Evolutionary conservation across 2,797 vertebrate genomes (phyloP), one percentile per base, ranked within the genome.

Genomic region (Manis javanica): DNA sequence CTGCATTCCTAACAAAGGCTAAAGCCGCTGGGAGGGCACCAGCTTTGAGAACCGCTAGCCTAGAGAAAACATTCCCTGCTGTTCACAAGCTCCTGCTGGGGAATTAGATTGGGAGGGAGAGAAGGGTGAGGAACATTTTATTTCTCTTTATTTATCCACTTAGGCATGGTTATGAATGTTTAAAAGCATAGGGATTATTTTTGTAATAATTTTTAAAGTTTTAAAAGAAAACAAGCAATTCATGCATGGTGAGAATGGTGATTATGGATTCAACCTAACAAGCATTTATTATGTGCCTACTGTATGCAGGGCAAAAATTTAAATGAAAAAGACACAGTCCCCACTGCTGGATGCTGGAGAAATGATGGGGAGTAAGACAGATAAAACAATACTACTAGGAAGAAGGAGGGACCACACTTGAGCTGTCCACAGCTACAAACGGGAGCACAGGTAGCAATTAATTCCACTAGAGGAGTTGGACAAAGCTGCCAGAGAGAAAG

Each of bases 291-390:
- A 37, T 75, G 55, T 16, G 18, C 83, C 94, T 96, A 86, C 91
- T 92, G 85, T 95, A 91, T 96, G 82, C 94, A 59, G 86, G 31
- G 69, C 46, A 74, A 29, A 75, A 18, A 72, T 75, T 59, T 69
- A 49, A 96, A 83, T 16, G 93, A 88, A 4, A 82, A 57, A 86
- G 63, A 66, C 21, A 2, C 5, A 46, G 87, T 68, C 21, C 18
- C 61, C 46, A 34, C 53, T 72, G 63, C 57, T 64, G 74, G 81
- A 61, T 49, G 53, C 23, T 3, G 34, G 55, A 31, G 61, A 46
- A 6, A 18, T 19, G 11, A 46, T 1, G 34, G 74, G 74, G 66
- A 69, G 46, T 37, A 29, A 21, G 74, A 16, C 75, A 42, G 83
- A 69, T 68, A 69, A 59, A 94, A 51, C 1, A 5, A n/a, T 39